Base-by-base conservation (phyloP, 2,797 vertebrate genomes). In the Lepilemur ruficaudatus region DNA sequence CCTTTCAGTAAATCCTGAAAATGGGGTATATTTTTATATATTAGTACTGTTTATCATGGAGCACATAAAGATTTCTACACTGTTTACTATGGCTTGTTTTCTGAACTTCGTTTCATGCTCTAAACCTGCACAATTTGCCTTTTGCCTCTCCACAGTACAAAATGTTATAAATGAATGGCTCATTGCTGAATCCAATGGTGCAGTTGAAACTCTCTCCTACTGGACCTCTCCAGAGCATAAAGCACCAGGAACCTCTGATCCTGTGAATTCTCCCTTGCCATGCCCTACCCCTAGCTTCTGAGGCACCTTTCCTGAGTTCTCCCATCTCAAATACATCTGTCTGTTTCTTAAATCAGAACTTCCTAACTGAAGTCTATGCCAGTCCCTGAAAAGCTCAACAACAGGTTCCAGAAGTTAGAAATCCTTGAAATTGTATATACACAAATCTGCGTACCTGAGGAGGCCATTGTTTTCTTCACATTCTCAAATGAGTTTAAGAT, bases 51-150 rank as follows among this genome's bases (percentile, higher is more conserved):
- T 89, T 80, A 91, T 87, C 72, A 87, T 5, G 72, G 25, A 94
- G 52, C 78, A 76, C 72, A 88, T 85, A 87, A 83, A 78, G 91
- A 82, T 76, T 96, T 89, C 87, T 63, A 69, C 30, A 75, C 75
- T 78, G 69, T 69, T 93, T 69, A 82, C 48, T 67, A 75, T 1
- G 12, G 35, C 55, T 73, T 91, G 46, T 79, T 97, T 82, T 75
- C 84, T 63, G 41, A 73, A 75, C 50, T 92, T 4, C 0, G 32
- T 87, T 32, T 91, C 65, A 78, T 9, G 57, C 15, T 46, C 59
- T 43, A 52, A 80, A 65, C 22, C 20, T 1, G 59, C 61, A 73
- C 12, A 46, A 57, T 78, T 69, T 59, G 72, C 81, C 80, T 79
- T 65, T 23, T 65, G 78, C 86, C 69, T 85, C 65, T 28, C 59